Evolutionary conservation across 2,113 vertebrate species (phyloP), one percentile per base, ranked within the genome.

Genomic region (Balaeniceps rex): DNA sequence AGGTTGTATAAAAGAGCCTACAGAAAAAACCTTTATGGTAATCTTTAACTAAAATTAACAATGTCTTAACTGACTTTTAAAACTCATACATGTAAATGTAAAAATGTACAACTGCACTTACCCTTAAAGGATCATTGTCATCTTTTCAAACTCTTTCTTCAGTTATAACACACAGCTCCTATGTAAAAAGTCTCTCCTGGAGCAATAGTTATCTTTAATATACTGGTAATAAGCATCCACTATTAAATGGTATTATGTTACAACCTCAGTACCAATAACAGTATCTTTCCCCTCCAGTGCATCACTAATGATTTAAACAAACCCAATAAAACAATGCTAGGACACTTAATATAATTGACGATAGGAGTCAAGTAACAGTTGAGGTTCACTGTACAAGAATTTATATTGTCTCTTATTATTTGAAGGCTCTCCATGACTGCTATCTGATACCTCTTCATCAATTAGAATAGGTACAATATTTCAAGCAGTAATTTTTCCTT

Each of bases 291-390:
- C 65, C 74, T 96, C 65, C 77, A 91, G 3, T 95, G 77, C 95
- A 96, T 97, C 83, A 69, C 74, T 97, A 96, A 96, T 95, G 64
- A 93, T 91, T 95, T 94, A 96, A 97, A 93, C 89, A 89, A 95
- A 89, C 66, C 55, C 3, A 93, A 93, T 87, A 81, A 94, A 93
- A 96, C 95, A 96, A 97, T 92, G 81, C 81, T 78, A 58, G 91
- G 60, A 96, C 93, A 96, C 94, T 97, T 96, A 97, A 89, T 94
- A 88, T 97, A 96, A 97, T 96, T 97, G 95, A 82, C 97, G 65
- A 64, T 81, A 36, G 95, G 97, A 93, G 65, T 97, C 97, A 93
- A 92, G 81, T 97, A 90, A 96, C 97, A 83, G 77, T 57, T 90
- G 75, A 89, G 66, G 81, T 87, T 95, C 86, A 72, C 60, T 51